Base-by-base conservation (phyloP, 2,113 vertebrate genomes). In the Mormyrus lacerda region DNA sequence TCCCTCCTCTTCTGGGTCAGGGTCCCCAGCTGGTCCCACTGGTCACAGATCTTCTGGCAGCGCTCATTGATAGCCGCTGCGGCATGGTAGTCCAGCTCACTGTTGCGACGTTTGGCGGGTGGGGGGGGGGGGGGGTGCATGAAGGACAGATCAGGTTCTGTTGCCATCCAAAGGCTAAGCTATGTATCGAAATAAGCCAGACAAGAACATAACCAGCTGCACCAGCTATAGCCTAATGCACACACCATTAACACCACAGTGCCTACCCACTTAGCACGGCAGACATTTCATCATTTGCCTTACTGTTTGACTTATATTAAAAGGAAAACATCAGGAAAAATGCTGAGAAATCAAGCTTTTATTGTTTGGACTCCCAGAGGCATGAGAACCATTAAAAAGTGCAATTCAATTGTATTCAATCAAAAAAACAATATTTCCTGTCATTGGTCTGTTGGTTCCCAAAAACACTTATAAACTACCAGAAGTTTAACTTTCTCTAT, bases 11-110 rank as follows among this genome's bases (percentile, higher is more conserved):
- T 98, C 93, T 97, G 97, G 17, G 97, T 98, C 44, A 97, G 96
- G 15, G 97, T 97, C 89, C 97, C 97, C 93, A 97, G 85, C 89
- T 95, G 93, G 92, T 98, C 97, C 97, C 97, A 98, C 92, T 96
- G 96, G 93, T 98, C 97, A 92, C 97, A 98, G 89, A 98, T 97
- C 90, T 95, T 97, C 94, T 98, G 97, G 93, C 97, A 98, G 88
- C 95, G 94, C 17, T 97, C 96, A 76, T 98, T 98, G 91, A 98
- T 92, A 85, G 94, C 94, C 91, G 95, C 96, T 21, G 97, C 95
- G 35, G 96, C 96, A 0, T 97, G 95, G 90, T 97, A 98, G 89
- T 98, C 97, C 94, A 97, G 93, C 90, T 98, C 97, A 89, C 94
- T 94, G 89, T 7, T 42, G 35, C 91, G 35, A 84, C 24, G 31